A percentile compares a stretch with the other conserved stretches of the same genome.
Conservation (phyloP, 2,888 invertebrate genomes). For the Iphiclides podalirius region DNA sequence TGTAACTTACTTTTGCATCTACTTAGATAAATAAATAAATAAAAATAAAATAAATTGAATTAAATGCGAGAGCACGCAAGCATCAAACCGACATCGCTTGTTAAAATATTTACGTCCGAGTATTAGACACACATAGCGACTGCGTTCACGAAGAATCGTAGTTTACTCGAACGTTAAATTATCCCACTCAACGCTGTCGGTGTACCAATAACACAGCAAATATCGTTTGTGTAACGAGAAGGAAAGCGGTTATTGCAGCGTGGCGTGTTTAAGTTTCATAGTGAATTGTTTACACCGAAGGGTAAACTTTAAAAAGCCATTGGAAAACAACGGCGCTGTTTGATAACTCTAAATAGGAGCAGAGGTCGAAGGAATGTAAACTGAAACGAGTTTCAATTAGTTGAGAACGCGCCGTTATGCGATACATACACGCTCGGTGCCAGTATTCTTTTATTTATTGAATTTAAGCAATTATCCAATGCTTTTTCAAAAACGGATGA, state of each 20-base stretch:
- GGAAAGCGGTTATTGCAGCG: conserved; percentile 37
- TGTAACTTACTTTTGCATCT: too few relatives aligned
- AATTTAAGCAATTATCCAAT: too few relatives aligned
- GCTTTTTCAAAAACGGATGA: too few relatives aligned
- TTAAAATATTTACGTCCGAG: too few relatives aligned
- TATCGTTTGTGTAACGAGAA: conserved; percentile 32
- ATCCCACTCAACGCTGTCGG: neutral
- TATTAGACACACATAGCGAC: too few relatives aligned
- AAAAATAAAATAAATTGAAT: too few relatives aligned
- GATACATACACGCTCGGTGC: neutral
- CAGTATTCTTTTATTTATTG: too few relatives aligned
- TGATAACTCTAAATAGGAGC: conserved; percentile 10
- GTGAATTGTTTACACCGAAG: conserved; percentile 42
- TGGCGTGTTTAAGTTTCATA: conserved; percentile 46
- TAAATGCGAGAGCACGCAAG: too few relatives aligned
- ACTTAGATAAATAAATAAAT: too few relatives aligned
- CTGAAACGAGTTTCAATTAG: conserved; percentile 4
- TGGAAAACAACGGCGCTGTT: conserved; percentile 26
- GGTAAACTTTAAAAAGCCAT: conserved; percentile 24
- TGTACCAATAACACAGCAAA: conserved; percentile 12
- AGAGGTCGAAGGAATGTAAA: conserved; percentile 8
- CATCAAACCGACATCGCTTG: too few relatives aligned
- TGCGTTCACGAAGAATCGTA: too few relatives aligned
- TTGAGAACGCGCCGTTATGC: neutral
- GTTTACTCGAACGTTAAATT: too few relatives aligned